A percentile compares a stretch with the other conserved stretches of the same genome.
These are phyloP conservation scores for Sinocyclocheilus rhinocerous DNA, from an alignment of 2,113 vertebrate genomes.

Conservation along the genomic window DNA sequence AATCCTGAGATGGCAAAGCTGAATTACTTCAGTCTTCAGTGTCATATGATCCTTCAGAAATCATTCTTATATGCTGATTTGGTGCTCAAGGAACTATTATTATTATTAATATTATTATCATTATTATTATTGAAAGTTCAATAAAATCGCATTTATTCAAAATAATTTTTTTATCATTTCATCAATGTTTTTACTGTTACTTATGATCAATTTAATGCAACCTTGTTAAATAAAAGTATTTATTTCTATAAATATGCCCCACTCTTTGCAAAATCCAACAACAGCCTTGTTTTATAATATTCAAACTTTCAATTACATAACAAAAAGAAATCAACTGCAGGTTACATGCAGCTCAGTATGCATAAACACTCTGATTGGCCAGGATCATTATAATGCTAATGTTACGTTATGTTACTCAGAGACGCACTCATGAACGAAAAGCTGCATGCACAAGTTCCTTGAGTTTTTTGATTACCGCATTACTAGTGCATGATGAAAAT, in stretches of 20 bases:
- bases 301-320: neutral
- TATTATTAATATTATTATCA: too few relatives aligned
- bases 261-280: neutral
- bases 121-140: neutral
- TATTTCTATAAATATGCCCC: neutral
- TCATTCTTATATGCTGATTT: neutral
- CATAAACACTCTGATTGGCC: constrained; percentile 27
- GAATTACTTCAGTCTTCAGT: neutral
- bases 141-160: too few relatives aligned
- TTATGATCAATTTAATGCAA: neutral
- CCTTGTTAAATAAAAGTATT: neutral
- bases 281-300: neutral
- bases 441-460: neutral
- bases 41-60: neutral
- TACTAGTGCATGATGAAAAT: constrained; percentile 52
- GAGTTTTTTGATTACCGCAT: constrained; percentile 40
- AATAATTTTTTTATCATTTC: neutral
- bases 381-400: constrained; percentile 30
- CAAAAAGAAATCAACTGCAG: neutral
- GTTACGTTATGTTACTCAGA: constrained; percentile 18
- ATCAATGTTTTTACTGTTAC: neutral
- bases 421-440: neutral
- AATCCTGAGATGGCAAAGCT: too few relatives aligned
- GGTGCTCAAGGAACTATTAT: too few relatives aligned
- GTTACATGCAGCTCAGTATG: neutral